Percentiles rank a stretch among this genome's conserved stretches.
phyloP scores from a whole-genome alignment of 2,888 invertebrate species.

The Trachelus tabidus region DNA sequence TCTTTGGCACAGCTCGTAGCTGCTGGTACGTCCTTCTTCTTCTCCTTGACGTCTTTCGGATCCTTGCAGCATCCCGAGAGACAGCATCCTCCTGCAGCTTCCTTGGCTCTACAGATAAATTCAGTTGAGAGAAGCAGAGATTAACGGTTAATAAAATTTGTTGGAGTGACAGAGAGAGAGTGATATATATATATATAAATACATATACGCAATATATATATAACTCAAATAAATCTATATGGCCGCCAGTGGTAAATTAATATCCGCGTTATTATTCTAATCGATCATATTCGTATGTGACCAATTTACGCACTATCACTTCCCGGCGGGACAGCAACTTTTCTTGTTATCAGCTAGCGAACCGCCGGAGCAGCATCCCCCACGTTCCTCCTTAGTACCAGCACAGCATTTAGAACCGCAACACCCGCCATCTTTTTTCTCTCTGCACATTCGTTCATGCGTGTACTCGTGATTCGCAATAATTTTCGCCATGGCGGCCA shows the following conservation, averaged over 20 bases:
- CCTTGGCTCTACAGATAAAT: slow-evolving; percentile 39
- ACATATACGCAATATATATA: no score
- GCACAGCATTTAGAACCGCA: slow-evolving; percentile 50
- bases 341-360: slow-evolving; percentile 11
- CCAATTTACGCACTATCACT: neutral
- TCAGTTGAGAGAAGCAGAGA: neutral
- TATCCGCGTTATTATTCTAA: neutral
- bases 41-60: slow-evolving; percentile 23
- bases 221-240: neutral
- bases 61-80: slow-evolving; percentile 49
- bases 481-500: slow-evolving; percentile 26
- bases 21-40: slow-evolving; percentile 10
- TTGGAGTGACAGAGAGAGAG: neutral
- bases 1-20: slow-evolving; percentile 15
- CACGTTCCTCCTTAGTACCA: slow-evolving; percentile 38
- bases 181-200: neutral
- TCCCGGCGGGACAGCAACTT: slow-evolving; percentile 23
- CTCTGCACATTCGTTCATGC: slow-evolving; percentile 44
- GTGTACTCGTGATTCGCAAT: slow-evolving; percentile 9
- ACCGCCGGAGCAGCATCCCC: slow-evolving; percentile 42
- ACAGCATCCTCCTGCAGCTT: slow-evolving; percentile 47
- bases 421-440: slow-evolving; percentile 42
- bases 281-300: neutral
- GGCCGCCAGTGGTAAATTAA: neutral
- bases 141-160: slow-evolving; percentile 1